These are phyloP conservation scores for Elanus axillaris DNA, from an alignment of 2,113 vertebrate species.

Conservation along the genomic window DNA sequence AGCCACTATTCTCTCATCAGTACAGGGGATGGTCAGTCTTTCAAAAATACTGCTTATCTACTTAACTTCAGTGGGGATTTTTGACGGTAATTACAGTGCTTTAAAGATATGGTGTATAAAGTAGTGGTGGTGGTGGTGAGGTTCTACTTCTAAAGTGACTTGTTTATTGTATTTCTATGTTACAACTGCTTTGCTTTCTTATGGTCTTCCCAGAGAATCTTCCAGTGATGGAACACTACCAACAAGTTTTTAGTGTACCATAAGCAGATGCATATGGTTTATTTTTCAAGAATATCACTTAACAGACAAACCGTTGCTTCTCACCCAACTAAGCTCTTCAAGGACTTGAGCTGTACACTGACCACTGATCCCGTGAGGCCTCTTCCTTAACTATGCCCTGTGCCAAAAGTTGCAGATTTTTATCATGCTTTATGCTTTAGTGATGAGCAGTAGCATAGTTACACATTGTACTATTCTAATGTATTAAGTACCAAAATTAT, in stretches of 20 bases:
- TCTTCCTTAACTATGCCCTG: accelerated
- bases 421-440: too few species aligned
- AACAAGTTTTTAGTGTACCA: neutral
- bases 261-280: neutral
- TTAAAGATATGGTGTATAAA: neutral
- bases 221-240: neutral
- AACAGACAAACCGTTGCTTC: neutral
- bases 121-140: neutral
- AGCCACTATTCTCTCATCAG: neutral
- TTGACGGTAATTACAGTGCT: neutral
- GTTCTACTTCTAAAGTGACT: neutral
- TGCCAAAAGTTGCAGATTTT: accelerated
- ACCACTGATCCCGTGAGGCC: too few species aligned
- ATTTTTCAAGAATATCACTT: neutral
- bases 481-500: neutral
- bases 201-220: neutral
- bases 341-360: neutral
- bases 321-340: neutral
- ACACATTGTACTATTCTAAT: accelerated
- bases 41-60: neutral
- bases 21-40: neutral
- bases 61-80: accelerated
- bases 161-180: neutral
- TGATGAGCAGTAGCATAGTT: neutral
- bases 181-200: neutral